phyloP scores from a whole-genome alignment of 2,113 vertebrate species.

The Clarias batrachus region DNA sequence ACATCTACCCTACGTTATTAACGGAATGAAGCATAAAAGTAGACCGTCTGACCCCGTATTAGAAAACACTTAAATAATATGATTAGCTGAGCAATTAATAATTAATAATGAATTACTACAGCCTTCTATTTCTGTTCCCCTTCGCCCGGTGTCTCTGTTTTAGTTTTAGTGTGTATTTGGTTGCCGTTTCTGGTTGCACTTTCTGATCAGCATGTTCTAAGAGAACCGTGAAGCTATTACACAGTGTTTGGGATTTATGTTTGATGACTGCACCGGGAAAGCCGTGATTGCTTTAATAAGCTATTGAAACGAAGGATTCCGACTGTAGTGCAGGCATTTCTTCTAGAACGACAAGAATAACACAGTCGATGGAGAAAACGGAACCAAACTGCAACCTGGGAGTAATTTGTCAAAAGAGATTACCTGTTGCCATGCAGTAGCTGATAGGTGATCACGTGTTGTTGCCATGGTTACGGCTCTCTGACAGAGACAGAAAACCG shows the following conservation, averaged over 20 bases:
- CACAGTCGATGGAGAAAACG: neutral
- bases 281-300: neutral
- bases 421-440: constrained; percentile 51
- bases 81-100: neutral
- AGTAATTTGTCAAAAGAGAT: constrained; percentile 45
- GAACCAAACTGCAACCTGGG: constrained; percentile 27
- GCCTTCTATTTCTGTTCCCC: neutral
- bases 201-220: neutral
- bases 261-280: too few relatives aligned
- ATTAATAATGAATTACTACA: neutral
- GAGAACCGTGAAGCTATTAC: too few relatives aligned
- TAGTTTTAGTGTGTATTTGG: neutral
- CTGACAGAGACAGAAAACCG: constrained; percentile 19
- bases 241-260: neutral
- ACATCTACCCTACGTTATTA: neutral
- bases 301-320: neutral
- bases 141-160: neutral
- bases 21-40: neutral
- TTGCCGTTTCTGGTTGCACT: neutral
- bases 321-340: neutral
- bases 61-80: neutral
- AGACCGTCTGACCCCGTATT: neutral
- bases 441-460: constrained; percentile 42
- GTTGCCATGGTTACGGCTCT: constrained; percentile 51
- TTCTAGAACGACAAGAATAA: neutral